phyloP scores from a whole-genome alignment of 30 jellyfish, hydroid and myxozoan genomes.

The Pseudorhiza aurosa region DNA sequence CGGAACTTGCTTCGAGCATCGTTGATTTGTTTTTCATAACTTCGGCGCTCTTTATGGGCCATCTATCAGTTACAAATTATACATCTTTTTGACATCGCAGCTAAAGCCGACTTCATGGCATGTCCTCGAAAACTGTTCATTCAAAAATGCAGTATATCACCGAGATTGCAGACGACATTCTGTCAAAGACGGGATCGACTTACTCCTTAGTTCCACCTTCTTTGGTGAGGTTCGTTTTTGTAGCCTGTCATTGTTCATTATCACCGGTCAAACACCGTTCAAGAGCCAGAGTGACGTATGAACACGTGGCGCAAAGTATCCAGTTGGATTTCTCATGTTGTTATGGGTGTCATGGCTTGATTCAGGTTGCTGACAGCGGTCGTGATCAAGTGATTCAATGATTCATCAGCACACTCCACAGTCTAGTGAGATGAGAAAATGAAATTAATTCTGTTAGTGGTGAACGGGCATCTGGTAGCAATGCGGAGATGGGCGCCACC shows the following conservation, averaged over 20 bases:
- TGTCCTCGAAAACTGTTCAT: neutral
- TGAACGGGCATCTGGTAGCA: neutral
- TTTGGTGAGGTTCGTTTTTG: neutral
- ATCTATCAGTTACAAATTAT: no score
- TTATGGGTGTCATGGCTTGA: slow-evolving; percentile 93
- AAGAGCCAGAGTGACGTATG: neutral
- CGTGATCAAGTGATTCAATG: slow-evolving; percentile 80
- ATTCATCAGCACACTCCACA: slow-evolving; percentile 94
- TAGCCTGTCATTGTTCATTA: neutral
- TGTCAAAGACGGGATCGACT: neutral
- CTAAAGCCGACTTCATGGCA: no score
- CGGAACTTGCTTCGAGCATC: no score
- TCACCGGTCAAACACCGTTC: slow-evolving; percentile 11
- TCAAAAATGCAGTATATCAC: neutral
- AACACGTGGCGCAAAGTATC: no score
- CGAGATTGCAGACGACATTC: neutral
- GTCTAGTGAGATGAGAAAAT: slow-evolving; percentile 1
- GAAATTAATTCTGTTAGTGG: neutral
- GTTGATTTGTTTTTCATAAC: no score
- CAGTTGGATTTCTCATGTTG: slow-evolving; percentile 29
- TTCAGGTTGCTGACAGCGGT: slow-evolving; percentile 85
- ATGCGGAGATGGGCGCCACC: neutral
- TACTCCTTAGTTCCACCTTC: neutral
- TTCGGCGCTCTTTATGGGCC: no score
- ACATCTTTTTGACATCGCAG: no score